Percentiles rank a stretch among this genome's conserved stretches.
Conservation (phyloP, 2,113 vertebrate genomes). For the Pterocles burchelli region DNA sequence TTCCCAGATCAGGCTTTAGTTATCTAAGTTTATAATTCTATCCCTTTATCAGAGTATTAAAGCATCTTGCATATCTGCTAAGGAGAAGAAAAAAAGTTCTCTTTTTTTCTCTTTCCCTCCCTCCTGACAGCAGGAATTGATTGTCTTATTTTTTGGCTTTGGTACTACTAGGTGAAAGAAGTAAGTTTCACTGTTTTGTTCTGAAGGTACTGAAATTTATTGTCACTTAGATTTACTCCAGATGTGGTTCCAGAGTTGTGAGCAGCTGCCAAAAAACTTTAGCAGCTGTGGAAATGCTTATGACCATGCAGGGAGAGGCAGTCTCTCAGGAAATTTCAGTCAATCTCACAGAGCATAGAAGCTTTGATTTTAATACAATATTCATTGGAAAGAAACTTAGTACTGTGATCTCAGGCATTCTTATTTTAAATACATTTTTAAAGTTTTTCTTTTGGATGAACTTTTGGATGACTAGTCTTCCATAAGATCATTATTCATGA, state of each 20-base stretch:
- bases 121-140: not conserved
- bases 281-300: conserved; percentile 48
- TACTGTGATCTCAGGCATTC: not conserved
- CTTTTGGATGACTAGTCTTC: not conserved
- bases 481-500: not conserved
- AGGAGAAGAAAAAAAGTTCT: not conserved
- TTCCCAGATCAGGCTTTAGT: not conserved
- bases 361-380: conserved; percentile 12
- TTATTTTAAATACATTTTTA: not conserved
- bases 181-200: not conserved
- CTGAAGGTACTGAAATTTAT: conserved; percentile 41
- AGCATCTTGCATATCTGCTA: not conserved
- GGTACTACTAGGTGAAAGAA: not conserved
- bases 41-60: not conserved
- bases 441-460: not conserved
- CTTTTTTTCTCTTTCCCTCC: conserved; percentile 15
- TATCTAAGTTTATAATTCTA: not conserved
- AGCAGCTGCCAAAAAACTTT: conserved; percentile 16
- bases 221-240: conserved; percentile 30
- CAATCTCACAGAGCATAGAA: not conserved
- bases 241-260: conserved; percentile 21
- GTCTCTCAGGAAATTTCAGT: conserved; percentile 38
- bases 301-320: not conserved
- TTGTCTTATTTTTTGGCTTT: not conserved
- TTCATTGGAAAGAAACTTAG: not conserved